Base-by-base conservation (phyloP, 2,797 vertebrate species). In the Sarcoramphus papa region DNA sequence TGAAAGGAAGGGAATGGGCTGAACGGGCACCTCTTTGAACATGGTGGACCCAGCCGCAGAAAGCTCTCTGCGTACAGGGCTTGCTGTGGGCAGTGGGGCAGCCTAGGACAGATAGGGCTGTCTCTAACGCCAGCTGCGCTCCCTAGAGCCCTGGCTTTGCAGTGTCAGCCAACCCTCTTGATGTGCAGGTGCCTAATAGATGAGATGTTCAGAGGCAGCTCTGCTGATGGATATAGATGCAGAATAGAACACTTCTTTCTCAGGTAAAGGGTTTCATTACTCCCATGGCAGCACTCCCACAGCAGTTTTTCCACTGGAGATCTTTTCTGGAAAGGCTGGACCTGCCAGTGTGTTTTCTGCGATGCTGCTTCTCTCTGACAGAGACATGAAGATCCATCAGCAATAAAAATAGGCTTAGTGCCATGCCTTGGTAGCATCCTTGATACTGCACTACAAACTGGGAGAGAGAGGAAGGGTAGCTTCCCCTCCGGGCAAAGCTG, bases 111-210 rank as follows among this genome's bases (percentile, higher is more conserved):
- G 15, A 12, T 5, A 11, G 9, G 30, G 10, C 43, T 41, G 13
- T 11, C 35, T 37, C 28, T 60, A 41, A 50, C 27, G 17, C 1
- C 0, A 0, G 1, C 50, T 50, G 11, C 1, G 0, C 3, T 78
- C 18, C 13, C 1, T 3, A 11, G 8, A 88, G 30, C 8, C 12
- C 28, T 74, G 37, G 41, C 30, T 77, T 45, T 67, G 9, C 14
- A 25, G 6, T 20, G 33, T 10, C 64, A 80, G 50, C 7, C 37
- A 68, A 0, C 18, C 25, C 25, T 69, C 56, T 7, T 4, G 17
- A 12, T 8, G 25, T 50, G 23, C 4, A 4, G 12, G 37, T 72
- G 28, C 41, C 28, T 54, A 48, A 68, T 23, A 27, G 37, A 62
- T 56, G 57, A 81, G 35, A 24, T 11, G 6, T 48, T 57, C 63